phyloP scores from a whole-genome alignment of 35 echinoderm and acorn worm genomes.

The Antedon bifida region DNA sequence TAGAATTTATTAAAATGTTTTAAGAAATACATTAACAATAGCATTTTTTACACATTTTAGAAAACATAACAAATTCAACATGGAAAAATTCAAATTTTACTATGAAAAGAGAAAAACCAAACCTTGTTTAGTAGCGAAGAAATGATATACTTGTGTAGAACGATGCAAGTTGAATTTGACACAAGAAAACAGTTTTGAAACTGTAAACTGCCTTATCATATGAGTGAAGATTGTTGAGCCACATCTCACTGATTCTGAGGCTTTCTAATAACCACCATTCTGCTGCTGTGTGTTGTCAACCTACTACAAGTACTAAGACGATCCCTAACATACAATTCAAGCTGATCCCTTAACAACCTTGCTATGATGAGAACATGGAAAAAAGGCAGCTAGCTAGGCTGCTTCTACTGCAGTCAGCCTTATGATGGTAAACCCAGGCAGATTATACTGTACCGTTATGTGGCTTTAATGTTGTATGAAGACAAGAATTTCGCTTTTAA shows the following conservation, averaged over 20 bases:
- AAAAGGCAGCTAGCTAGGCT: not conserved
- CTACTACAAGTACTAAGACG: not conserved
- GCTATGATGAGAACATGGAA: too few species aligned
- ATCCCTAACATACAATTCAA: not conserved
- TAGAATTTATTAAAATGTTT: too few species aligned
- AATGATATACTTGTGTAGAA: not conserved
- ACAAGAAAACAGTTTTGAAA: not conserved
- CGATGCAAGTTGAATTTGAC: not conserved
- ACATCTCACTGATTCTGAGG: not conserved
- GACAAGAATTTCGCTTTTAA: too few species aligned
- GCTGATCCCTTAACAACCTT: not conserved
- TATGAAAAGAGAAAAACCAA: not conserved
- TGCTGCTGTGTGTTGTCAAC: not conserved
- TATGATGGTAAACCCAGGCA: too few species aligned
- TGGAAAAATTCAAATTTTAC: not conserved
- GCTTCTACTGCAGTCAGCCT: not conserved
- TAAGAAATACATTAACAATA: too few species aligned
- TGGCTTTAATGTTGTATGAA: too few species aligned
- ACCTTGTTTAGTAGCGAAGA: not conserved
- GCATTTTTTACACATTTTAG: too few species aligned
- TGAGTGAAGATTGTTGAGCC: not conserved
- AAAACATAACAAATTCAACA: too few species aligned
- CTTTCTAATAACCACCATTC: not conserved
- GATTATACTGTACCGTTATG: too few species aligned
- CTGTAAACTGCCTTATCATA: not conserved